Evolutionary conservation across 2,888 invertebrate species (phyloP), one percentile per base, ranked within the genome.

Genomic region (Drosophila lutescens): DNA sequence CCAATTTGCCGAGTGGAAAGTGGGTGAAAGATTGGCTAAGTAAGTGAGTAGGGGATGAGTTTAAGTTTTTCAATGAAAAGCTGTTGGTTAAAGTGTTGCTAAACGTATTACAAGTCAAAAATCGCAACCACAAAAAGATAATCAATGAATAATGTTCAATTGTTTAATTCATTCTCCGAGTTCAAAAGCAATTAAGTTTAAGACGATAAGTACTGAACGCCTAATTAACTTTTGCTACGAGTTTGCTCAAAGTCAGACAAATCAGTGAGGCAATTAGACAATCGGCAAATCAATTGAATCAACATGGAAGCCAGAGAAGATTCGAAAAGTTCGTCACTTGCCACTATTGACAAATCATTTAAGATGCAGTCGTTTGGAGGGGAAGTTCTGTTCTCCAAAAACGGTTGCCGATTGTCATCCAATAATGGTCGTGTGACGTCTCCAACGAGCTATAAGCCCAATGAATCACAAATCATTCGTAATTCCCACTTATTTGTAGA

Each of bases 281-380:
- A 47, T 66, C 46, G 41, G 46, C 46, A 69, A 66, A 66, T 66
- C 66, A 66, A 66, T 68, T 66, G 40, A 55, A 47, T 66, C 66
- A 55, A 66, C 69, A 66, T 40, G 32, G 38, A n/a, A 15, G 20
- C n/a, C 32, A 17, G 12, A 17, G 12, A 20, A 36, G 60, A 44
- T 20, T 17, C 30, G 26, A 32, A 44, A 67, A 67, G 54, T 65
- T 65, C 40, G 47, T 61, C 62, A 46, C 62, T 44, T 43, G 17
- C 53, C 26, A 30, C 23, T 12, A 12, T 40, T 40, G 55, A 34
- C 46, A 40, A 46, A n/a, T 26, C 40, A 54, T 68, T 55, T 15
- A 40, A 40, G 34, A 55, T 66, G 56, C 65, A 55, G 38, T 23
- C 38, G 26, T 30, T 15, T 10, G 7, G 38, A 32, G 51, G 38